Base-by-base conservation (phyloP, 2,888 invertebrate species). In the Charanyca ferruginea region DNA sequence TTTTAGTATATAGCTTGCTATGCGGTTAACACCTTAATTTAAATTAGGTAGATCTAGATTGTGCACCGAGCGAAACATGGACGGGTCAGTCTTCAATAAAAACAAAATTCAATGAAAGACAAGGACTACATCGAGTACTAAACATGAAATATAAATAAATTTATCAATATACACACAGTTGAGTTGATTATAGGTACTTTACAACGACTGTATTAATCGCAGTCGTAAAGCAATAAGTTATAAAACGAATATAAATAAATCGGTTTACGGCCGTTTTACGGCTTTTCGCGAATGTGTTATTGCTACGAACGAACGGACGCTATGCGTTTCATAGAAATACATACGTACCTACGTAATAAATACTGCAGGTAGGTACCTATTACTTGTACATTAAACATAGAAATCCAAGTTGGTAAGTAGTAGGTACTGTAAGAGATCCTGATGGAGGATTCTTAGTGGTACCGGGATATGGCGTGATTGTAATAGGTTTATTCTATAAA, bases 241-340 rank as follows among this genome's bases (percentile, higher is more conserved):
- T 91, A 90, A 91, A 91, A 91, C 84, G 89, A 89, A 90, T 90
- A 90, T 90, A 91, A 90, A 91, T 91, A 91, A 89, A 91, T 90
- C 89, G 90, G 86, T 90, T 91, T 90, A 91, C 88, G 85, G 84
- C 85, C 81, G 85, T 88, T 91, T 91, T 91, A 91, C 90, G 86
- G 87, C 90, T 87, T 89, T 90, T 88, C 88, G 87, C 91, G 87
- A 88, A 88, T 90, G 86, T 89, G 89, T 88, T 90, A 90, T 89
- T 90, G 87, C 87, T 89, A 80, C 83, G 83, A 87, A 81, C 83
- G 83, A 86, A 83, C 87, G 86, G 85, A 86, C 83, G 87, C 81
- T 81, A 70, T 81, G 77, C 77, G 78, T 80, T 76, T 76, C 78
- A 80, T 75, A 76, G 65, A 74, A 74, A 67, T 69, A 51, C 57